Base-by-base conservation (phyloP, 2,113 vertebrate genomes). In the Sakesphorus luctuosus region DNA sequence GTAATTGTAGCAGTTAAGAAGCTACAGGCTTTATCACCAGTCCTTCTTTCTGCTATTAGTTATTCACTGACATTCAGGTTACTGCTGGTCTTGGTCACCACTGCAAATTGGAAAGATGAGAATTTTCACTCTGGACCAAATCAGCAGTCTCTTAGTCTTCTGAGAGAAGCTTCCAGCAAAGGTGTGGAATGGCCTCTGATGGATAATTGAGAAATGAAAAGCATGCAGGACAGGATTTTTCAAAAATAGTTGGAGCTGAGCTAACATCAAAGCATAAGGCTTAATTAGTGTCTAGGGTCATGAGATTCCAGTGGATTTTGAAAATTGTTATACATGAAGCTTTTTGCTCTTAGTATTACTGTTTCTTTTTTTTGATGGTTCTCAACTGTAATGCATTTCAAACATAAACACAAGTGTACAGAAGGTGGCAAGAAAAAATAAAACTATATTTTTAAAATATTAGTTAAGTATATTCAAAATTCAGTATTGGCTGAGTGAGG, bases 321-420 rank as follows among this genome's bases (percentile, higher is more conserved):
- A 15, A 75, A 80, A 40, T 93, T 66, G 38, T 84, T 89, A 52
- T 6, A 74, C 26, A 58, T 40, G 16, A 95, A 89, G 38, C 12
- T 80, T 92, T 82, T 91, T 90, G 50, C 44, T 82, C 63, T 77
- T 67, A 68, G 18, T 68, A 20, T 40, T 40, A 43, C 61, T 31
- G 19, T 68, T 94, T 78, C 26, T 90, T 93, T 96, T 93, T 96
- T 96, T 90, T 77, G 40, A 63, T 29, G 23, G 33, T 71, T 92
- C 50, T 90, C 35, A 74, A 92, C 20, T 55, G 58, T 56, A 49
- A 82, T 65, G 47, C 21, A 56, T 90, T 76, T 85, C 78, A 89
- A 66, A 89, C 77, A 81, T 31, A 82, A 52, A 77, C 78, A 66
- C 44, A 84, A 49, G 33, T 53, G 47, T 72, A 65, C 65, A 74